These are phyloP conservation scores for Planococcus citri DNA, from an alignment of 1,140 invertebrate genomes.

Conservation along the genomic window DNA sequence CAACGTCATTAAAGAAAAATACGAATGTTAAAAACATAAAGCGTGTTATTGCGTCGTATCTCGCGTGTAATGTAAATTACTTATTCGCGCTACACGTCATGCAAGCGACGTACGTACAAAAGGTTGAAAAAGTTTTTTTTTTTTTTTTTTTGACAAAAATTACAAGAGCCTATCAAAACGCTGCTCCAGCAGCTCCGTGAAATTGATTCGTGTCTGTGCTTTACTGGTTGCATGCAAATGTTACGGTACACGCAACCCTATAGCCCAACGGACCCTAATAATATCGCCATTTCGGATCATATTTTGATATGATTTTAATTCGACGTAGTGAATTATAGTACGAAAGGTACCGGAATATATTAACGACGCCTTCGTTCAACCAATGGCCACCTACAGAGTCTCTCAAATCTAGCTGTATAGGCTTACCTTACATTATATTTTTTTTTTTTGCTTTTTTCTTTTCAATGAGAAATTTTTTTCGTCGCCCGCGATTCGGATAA, in stretches of 20 bases:
- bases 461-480: neutral
- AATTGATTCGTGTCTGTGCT: constrained; percentile 16
- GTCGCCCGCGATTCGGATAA: neutral
- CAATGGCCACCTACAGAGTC: no score
- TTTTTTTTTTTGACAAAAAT: constrained; percentile 8
- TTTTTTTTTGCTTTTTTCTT: neutral
- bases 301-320: constrained; percentile 1
- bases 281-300: constrained; percentile 1
- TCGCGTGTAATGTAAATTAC: constrained; percentile 19
- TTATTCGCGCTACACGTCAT: constrained; percentile 11
- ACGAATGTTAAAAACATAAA: neutral
- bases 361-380: neutral
- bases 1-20: constrained; percentile 3
- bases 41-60: constrained; percentile 5
- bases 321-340: neutral
- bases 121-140: constrained; percentile 12
- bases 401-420: no score
- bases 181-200: neutral
- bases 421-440: no score
- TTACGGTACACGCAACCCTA: neutral
- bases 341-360: neutral
- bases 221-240: constrained; percentile 13
- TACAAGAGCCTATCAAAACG: constrained; percentile 12
- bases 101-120: no score
- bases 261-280: neutral